phyloP scores from a whole-genome alignment of 2,888 invertebrate genomes.

The Scotopteryx bipunctaria region DNA sequence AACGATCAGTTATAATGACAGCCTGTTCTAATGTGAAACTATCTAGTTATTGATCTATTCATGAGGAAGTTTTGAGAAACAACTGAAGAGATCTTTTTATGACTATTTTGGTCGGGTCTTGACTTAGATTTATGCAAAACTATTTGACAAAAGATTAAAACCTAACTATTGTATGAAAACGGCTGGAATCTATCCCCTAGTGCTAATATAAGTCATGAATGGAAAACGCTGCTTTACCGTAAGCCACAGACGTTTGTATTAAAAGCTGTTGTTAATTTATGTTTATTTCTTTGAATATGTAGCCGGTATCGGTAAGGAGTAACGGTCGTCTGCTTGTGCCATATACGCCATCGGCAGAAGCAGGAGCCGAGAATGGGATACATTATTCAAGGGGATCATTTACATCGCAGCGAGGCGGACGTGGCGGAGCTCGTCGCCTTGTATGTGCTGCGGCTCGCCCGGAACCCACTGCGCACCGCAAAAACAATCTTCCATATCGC shows the following conservation, averaged over 20 bases:
- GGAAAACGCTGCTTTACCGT: slow-evolving; percentile 26
- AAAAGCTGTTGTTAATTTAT: slow-evolving; percentile 38
- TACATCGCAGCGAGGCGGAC: slow-evolving; percentile 73
- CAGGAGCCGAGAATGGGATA: slow-evolving; percentile 75
- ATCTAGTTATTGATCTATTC: not conserved
- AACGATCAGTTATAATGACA: not conserved
- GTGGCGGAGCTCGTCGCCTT: slow-evolving; percentile 72
- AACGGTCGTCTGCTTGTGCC: slow-evolving; percentile 75
- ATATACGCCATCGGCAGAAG: slow-evolving; percentile 69
- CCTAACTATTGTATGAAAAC: not conserved
- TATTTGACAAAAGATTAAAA: not conserved
- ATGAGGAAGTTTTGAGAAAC: not conserved
- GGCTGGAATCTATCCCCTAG: not conserved
- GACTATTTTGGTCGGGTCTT: too few species aligned
- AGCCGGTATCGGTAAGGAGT: slow-evolving; percentile 66
- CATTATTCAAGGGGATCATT: slow-evolving; percentile 82
- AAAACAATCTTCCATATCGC: slow-evolving; percentile 73
- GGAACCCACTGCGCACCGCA: slow-evolving; percentile 65
- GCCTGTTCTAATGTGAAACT: not conserved
- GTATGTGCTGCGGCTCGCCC: slow-evolving; percentile 68
- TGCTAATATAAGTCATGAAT: slow-evolving; percentile 15
- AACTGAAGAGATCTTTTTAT: not conserved
- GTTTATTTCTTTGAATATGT: slow-evolving; percentile 52
- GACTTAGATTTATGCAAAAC: too few species aligned
- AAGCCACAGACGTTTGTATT: slow-evolving; percentile 27